Conservation (phyloP, 2,888 invertebrate species). For the Trissoscelio sp. region DNA sequence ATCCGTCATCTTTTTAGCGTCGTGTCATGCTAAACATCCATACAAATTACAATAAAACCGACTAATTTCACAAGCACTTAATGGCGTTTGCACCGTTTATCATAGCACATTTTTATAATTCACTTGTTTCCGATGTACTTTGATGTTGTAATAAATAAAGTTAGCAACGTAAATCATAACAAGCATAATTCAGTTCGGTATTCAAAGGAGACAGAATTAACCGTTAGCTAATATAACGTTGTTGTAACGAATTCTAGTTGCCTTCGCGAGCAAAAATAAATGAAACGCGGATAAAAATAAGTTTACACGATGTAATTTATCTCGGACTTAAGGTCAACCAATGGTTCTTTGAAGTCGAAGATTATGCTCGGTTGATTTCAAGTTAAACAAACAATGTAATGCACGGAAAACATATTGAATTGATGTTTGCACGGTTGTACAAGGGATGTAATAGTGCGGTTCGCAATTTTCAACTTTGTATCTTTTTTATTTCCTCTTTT, state of each 20-base stretch:
- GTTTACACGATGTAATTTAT: slow-evolving; percentile 47
- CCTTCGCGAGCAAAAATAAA: slow-evolving; percentile 51
- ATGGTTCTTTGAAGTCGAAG: slow-evolving; percentile 25
- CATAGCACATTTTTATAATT: no score
- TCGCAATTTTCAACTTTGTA: no score
- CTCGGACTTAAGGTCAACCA: slow-evolving; percentile 29
- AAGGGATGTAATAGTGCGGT: no score
- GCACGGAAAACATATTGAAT: no score
- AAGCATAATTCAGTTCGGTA: slow-evolving; percentile 12
- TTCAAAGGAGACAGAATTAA: slow-evolving; percentile 37
- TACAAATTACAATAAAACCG: no score
- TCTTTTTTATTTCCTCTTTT: no score
- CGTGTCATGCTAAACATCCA: no score
- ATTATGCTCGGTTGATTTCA: background rate
- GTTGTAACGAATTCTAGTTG: slow-evolving; percentile 41
- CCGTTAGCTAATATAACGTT: slow-evolving; percentile 37
- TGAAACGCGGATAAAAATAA: slow-evolving; percentile 56
- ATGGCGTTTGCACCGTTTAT: no score
- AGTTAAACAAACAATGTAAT: background rate
- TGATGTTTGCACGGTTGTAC: no score
- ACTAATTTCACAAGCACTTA: no score
- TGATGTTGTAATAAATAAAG: slow-evolving; percentile 28
- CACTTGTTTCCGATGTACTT: slow-evolving; percentile 13
- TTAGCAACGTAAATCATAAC: slow-evolving; percentile 11
- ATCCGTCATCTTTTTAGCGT: no score